These are phyloP conservation scores for Oophaga pumilio DNA, from an alignment of 2,113 vertebrate genomes.

Conservation along the genomic window DNA sequence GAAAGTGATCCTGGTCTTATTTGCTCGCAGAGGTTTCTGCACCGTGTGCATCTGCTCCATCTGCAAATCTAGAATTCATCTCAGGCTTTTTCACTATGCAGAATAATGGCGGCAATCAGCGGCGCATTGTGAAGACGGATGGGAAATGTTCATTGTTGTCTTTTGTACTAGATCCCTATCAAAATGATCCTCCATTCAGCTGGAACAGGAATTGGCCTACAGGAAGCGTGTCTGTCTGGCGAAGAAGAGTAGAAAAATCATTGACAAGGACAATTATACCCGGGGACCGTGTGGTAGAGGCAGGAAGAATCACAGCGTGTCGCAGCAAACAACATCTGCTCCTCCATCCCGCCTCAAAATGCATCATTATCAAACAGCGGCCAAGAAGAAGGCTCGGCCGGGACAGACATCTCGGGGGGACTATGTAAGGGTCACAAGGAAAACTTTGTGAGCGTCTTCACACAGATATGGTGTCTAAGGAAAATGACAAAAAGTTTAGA, in stretches of 20 bases:
- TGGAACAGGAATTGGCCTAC: slow-evolving; percentile 37
- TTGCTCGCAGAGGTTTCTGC: not conserved
- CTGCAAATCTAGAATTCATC: not conserved
- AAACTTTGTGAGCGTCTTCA: not conserved
- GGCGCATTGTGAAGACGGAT: not conserved
- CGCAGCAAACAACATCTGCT: not conserved
- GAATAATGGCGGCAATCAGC: slow-evolving; percentile 37
- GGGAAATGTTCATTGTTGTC: not conserved
- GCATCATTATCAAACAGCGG: not conserved
- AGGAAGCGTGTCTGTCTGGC: slow-evolving; percentile 39
- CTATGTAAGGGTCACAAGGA: not conserved
- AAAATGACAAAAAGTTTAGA: not conserved
- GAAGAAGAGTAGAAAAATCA: slow-evolving; percentile 46
- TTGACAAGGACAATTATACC: slow-evolving; percentile 53
- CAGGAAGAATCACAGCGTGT: slow-evolving; percentile 42
- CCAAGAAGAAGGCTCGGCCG: not conserved
- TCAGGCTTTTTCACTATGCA: not conserved
- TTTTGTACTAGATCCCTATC: not conserved
- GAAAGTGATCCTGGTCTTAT: not conserved
- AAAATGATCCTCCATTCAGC: not conserved
- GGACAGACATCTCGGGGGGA: not conserved
- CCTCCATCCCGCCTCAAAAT: not conserved
- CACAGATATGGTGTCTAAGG: not conserved
- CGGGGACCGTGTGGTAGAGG: not conserved
- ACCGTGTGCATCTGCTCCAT: not conserved